Evolutionary conservation across 2,888 invertebrate genomes (phyloP).

Genomic region (Pyrgus malvae): DNA sequence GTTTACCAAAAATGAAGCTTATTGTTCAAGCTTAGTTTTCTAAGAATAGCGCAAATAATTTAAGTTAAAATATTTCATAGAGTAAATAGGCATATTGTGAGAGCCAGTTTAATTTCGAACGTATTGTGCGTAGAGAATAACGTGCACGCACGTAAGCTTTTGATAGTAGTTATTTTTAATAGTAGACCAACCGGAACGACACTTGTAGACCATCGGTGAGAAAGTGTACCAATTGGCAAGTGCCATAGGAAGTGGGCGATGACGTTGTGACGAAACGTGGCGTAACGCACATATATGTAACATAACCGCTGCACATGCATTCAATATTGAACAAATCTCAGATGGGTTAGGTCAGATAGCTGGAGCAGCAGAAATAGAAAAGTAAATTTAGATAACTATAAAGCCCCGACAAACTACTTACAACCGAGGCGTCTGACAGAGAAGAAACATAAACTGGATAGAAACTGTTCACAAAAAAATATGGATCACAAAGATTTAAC

Average conservation of each 20-base stretch:
- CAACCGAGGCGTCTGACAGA: too few relatives aligned
- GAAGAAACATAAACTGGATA: too few relatives aligned
- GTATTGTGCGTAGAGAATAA: neutral
- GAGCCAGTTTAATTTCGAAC: neutral
- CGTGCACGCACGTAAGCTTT: constrained; percentile 32
- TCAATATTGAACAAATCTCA: constrained; percentile 7
- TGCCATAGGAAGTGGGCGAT: constrained; percentile 57
- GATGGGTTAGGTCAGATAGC: constrained; percentile 17
- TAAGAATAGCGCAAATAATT: too few relatives aligned
- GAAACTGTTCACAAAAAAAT: too few relatives aligned
- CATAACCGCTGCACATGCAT: neutral
- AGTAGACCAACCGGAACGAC: constrained; percentile 50
- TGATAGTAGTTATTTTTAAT: constrained; percentile 45
- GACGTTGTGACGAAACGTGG: constrained; percentile 45
- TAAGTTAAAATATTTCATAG: too few relatives aligned
- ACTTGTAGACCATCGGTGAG: constrained; percentile 45
- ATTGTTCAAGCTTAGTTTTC: too few relatives aligned
- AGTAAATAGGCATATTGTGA: neutral
- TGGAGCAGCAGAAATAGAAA: constrained; percentile 5
- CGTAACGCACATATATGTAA: constrained; percentile 14
- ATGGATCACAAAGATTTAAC: neutral
- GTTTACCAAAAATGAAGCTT: too few relatives aligned
- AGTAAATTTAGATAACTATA: constrained; percentile 7
- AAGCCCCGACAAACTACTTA: neutral
- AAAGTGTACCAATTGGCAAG: constrained; percentile 66